Conservation (phyloP, 2,888 invertebrate genomes). For the Drosophila anomelani region DNA sequence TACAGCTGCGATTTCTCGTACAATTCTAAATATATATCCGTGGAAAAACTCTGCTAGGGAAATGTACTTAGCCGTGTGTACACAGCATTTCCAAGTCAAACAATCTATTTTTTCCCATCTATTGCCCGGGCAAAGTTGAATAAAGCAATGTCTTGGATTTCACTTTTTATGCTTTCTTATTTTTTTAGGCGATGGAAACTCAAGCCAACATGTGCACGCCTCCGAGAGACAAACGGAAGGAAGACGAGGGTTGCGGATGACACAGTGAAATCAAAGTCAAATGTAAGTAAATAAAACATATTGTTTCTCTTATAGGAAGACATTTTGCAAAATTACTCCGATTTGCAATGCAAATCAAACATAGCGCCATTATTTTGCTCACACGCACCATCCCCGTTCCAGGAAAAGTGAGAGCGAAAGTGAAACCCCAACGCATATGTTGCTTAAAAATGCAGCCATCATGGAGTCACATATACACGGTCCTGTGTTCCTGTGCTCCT, state of each 20-base stretch:
- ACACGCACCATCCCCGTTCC: constrained; percentile 35
- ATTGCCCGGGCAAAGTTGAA: constrained; percentile 23
- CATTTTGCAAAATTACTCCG: constrained; percentile 78
- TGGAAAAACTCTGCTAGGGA: constrained; percentile 3
- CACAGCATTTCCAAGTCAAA: constrained; percentile 42
- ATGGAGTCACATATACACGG: constrained; percentile 30
- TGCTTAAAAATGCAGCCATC: constrained; percentile 58
- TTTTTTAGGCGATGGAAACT: constrained; percentile 11
- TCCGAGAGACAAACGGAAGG: constrained; percentile 8
- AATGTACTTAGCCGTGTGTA: constrained; percentile 38
- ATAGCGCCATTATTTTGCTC: constrained; percentile 73
- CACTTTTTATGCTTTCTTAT: constrained; percentile 38
- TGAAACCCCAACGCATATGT: constrained; percentile 71
- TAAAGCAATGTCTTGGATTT: constrained; percentile 44
- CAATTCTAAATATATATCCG: constrained; percentile 18
- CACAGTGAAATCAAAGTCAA: constrained; percentile 71
- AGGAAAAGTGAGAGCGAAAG: constrained; percentile 55
- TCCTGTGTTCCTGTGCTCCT: constrained; percentile 13
- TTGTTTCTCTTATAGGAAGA: constrained; percentile 78
- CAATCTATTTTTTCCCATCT: constrained; percentile 33
- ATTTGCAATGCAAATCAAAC: constrained; percentile 80
- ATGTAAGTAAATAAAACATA: constrained; percentile 80
- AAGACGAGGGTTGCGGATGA: constrained; percentile 24
- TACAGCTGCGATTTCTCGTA: constrained; percentile 30
- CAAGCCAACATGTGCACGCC: constrained; percentile 32